A percentile compares a stretch with the other conserved stretches of the same genome.
phyloP scores from a whole-genome alignment of 2,113 vertebrate genomes.

The Arenaria interpres region DNA sequence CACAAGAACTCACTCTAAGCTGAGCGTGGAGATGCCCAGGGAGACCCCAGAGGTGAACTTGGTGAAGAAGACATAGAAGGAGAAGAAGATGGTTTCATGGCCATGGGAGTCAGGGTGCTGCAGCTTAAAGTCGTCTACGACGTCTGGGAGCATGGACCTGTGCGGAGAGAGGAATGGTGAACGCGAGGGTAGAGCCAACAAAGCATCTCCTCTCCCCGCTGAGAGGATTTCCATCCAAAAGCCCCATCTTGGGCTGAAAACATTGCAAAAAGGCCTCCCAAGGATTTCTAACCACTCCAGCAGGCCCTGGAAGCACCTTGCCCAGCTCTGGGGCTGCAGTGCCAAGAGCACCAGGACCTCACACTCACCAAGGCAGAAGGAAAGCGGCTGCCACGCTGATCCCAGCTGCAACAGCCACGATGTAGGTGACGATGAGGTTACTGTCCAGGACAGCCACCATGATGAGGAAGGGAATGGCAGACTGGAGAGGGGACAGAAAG shows the following conservation, averaged over 20 bases:
- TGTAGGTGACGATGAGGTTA: constrained; percentile 83
- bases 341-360: background rate
- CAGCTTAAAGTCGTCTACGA: constrained; percentile 92
- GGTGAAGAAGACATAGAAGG: constrained; percentile 96
- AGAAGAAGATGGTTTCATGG: constrained; percentile 94
- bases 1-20: constrained; percentile 83
- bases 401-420: constrained; percentile 84
- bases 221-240: background rate
- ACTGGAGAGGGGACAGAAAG: constrained; percentile 68
- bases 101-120: constrained; percentile 81
- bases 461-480: constrained; percentile 91
- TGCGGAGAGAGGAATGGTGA: background rate
- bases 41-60: constrained; percentile 94
- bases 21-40: constrained; percentile 91
- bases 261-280: accelerated
- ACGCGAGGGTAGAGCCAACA: no score
- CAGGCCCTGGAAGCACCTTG: background rate
- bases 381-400: constrained; percentile 90
- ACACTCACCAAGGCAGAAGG: constrained; percentile 88
- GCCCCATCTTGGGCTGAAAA: background rate
- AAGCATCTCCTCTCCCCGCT: background rate
- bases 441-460: constrained; percentile 76
- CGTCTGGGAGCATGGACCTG: constrained; percentile 97
- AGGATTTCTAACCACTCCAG: background rate
- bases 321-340: background rate